Conservation (phyloP, 2,888 invertebrate genomes). For the Synergus itoensis region DNA sequence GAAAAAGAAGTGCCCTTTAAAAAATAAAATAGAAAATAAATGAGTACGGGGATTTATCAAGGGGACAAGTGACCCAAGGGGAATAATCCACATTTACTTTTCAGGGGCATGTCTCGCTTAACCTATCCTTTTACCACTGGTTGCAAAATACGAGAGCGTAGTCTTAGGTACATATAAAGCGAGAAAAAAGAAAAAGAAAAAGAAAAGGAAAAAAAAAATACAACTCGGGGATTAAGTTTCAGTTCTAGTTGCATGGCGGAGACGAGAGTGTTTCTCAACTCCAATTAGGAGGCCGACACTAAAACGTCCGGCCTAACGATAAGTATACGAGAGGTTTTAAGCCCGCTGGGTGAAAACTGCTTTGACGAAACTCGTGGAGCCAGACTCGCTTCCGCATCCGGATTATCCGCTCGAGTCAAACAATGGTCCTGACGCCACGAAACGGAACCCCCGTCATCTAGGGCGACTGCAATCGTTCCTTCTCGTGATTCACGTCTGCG, state of each 20-base stretch:
- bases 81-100: conserved; percentile 29
- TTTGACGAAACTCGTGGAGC: conserved; percentile 50
- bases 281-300: conserved; percentile 50
- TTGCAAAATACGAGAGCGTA: conserved; percentile 12
- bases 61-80: background rate
- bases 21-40: background rate
- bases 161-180: background rate
- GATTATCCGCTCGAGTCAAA: conserved; percentile 52
- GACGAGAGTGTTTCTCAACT: conserved; percentile 40
- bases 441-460: conserved; percentile 40
- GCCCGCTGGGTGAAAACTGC: conserved; percentile 46
- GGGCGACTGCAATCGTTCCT: conserved; percentile 50
- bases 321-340: conserved; percentile 41
- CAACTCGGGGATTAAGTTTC: conserved; percentile 49
- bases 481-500: conserved; percentile 55
- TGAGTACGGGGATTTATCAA: background rate
- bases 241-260: background rate
- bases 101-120: conserved; percentile 25
- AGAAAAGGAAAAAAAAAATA: conserved; percentile 3
- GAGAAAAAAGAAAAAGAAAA: background rate
- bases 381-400: conserved; percentile 43
- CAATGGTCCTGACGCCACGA: conserved; percentile 50
- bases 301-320: conserved; percentile 40
- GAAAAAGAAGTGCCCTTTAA: background rate
- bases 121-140: conserved; percentile 20